These are phyloP conservation scores for Otolemur garnettii DNA, from an alignment of 2,113 vertebrate genomes.

Conservation along the genomic window DNA sequence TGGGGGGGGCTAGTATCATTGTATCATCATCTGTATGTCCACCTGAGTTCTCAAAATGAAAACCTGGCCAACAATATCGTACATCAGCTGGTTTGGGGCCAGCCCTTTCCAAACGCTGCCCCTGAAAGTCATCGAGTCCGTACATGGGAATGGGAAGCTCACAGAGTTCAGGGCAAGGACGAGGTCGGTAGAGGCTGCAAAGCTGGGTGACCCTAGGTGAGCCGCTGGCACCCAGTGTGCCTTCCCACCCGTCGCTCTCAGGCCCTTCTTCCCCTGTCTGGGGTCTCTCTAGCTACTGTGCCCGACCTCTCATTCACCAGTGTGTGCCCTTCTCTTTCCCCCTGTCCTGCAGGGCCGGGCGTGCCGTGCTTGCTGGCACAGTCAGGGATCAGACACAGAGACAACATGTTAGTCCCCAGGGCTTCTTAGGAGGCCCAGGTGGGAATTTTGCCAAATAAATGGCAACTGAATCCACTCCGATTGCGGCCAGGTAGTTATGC, in stretches of 20 bases:
- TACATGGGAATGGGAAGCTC: fast-evolving
- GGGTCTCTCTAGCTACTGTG: fast-evolving
- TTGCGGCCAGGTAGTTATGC: fast-evolving
- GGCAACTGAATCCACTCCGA: fast-evolving
- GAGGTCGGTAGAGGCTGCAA: fast-evolving
- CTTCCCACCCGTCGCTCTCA: fast-evolving
- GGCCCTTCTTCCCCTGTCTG: fast-evolving
- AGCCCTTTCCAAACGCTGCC: fast-evolving
- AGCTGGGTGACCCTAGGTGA: fast-evolving
- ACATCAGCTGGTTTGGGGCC: fast-evolving
- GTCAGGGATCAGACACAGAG: fast-evolving
- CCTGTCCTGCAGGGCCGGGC: fast-evolving
- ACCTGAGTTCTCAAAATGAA: background rate
- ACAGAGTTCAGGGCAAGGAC: fast-evolving
- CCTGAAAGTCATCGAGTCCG: fast-evolving
- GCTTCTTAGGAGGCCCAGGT: fast-evolving
- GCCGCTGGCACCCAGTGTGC: too few species aligned
- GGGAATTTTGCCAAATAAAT: too few species aligned
- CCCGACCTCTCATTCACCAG: fast-evolving
- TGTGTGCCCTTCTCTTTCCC: too few species aligned
- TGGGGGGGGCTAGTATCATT: fast-evolving
- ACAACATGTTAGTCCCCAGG: background rate
- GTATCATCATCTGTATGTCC: fast-evolving
- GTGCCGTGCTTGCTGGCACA: fast-evolving
- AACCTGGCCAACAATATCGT: fast-evolving